Percentiles rank a stretch among this genome's conserved stretches.
Conservation (phyloP, 2,888 invertebrate genomes). For the Drosophila siamana region DNA sequence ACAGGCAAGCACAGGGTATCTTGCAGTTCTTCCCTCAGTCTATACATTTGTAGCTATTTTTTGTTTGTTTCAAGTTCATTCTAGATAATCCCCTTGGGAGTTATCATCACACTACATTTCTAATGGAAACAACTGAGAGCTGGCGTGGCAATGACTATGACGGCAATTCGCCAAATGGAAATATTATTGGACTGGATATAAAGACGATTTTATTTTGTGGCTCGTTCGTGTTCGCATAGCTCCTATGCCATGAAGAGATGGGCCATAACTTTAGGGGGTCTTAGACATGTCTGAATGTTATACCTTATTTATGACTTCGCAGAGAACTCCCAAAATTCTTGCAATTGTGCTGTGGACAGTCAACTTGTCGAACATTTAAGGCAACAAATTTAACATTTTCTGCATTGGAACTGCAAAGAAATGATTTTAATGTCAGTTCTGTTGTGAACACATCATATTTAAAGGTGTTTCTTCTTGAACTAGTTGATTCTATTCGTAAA, state of each 20-base stretch:
- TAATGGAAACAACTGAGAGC: conserved; percentile 16
- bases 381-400: too few relatives aligned
- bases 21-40: too few relatives aligned
- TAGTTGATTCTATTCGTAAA: neutral
- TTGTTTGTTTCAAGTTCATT: conserved; percentile 31
- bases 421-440: too few relatives aligned
- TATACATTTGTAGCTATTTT: neutral
- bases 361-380: conserved; percentile 10
- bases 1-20: too few relatives aligned
- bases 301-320: conserved; percentile 18
- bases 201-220: conserved; percentile 75
- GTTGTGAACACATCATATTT: too few relatives aligned
- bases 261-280: conserved; percentile 26
- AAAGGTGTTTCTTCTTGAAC: neutral
- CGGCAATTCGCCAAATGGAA: conserved; percentile 78
- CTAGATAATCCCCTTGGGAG: conserved; percentile 51
- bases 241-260: neutral
- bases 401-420: too few relatives aligned
- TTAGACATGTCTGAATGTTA: conserved; percentile 46
- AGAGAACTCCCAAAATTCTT: conserved; percentile 7
- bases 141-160: conserved; percentile 36
- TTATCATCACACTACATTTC: conserved; percentile 66
- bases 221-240: conserved; percentile 23
- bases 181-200: conserved; percentile 81
- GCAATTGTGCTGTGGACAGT: neutral